phyloP scores from a whole-genome alignment of 2,888 invertebrate species.

The Aphidius colemani region DNA sequence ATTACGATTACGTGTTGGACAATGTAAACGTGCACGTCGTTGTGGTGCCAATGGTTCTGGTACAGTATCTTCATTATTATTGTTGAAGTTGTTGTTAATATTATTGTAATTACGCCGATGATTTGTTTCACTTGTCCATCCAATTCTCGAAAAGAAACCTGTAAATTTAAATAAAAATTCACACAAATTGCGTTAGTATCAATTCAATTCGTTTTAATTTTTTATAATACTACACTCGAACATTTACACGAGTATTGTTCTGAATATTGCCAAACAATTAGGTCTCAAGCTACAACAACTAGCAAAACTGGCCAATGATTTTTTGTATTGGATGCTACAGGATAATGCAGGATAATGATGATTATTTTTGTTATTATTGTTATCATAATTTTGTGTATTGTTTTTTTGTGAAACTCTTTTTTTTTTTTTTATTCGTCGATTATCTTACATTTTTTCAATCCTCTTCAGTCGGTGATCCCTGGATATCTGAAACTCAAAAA shows the following conservation, averaged over 20 bases:
- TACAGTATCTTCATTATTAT: conserved; percentile 19
- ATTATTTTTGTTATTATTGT: background rate
- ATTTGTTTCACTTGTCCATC: conserved; percentile 48
- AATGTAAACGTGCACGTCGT: conserved; percentile 53
- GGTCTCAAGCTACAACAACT: conserved; percentile 58
- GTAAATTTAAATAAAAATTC: conserved; percentile 37
- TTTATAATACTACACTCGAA: conserved; percentile 4
- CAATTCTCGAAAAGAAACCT: conserved; percentile 54
- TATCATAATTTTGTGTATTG: conserved; percentile 2
- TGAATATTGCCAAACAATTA: conserved; percentile 52
- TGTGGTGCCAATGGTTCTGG: conserved; percentile 55
- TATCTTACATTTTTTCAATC: background rate
- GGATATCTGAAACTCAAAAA: conserved; percentile 35
- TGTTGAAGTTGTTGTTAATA: conserved; percentile 15
- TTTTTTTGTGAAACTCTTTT: background rate
- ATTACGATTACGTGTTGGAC: conserved; percentile 49
- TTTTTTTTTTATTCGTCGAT: background rate
- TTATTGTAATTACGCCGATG: conserved; percentile 33
- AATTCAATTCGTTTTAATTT: background rate
- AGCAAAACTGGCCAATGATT: conserved; percentile 43
- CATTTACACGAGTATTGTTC: conserved; percentile 9
- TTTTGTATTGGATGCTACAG: conserved; percentile 25
- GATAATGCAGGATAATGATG: conserved; percentile 18
- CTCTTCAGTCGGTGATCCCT: background rate
- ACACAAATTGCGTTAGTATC: conserved; percentile 38